These are phyloP conservation scores for Drosophila suboccidentalis DNA, from an alignment of 2,888 invertebrate genomes.

Conservation along the genomic window DNA sequence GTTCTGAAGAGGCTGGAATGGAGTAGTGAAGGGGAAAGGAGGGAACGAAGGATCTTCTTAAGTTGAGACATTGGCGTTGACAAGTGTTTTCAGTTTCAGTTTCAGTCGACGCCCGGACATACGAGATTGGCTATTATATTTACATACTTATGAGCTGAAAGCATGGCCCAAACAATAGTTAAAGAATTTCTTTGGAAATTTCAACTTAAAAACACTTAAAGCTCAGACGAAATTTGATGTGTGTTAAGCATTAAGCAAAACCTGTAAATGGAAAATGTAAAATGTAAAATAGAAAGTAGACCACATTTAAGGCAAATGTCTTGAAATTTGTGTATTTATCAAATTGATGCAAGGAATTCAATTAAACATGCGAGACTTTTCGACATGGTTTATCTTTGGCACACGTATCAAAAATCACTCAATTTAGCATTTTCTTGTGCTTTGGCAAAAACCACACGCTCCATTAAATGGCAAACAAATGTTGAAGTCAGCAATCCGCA, in stretches of 20 bases:
- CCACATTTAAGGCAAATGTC: conserved; percentile 21
- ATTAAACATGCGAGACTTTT: conserved; percentile 39
- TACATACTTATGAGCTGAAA: conserved; percentile 9
- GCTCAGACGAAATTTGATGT: not conserved
- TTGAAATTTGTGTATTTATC: conserved; percentile 26
- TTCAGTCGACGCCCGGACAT: not conserved
- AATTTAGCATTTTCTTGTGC: conserved; percentile 55
- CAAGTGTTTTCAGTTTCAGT: conserved; percentile 62
- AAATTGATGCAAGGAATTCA: conserved; percentile 45
- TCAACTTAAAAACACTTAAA: not conserved
- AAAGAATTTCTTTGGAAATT: not conserved
- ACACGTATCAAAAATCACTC: conserved; percentile 70
- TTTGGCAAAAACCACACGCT: conserved; percentile 60
- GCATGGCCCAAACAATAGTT: not conserved
- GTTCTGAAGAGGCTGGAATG: not conserved
- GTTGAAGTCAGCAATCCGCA: conserved; percentile 30
- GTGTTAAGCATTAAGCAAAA: conserved; percentile 7
- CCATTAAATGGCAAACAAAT: conserved; percentile 75
- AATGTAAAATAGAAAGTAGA: conserved; percentile 4
- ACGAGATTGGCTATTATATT: conserved; percentile 6
- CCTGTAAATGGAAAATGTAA: conserved; percentile 5
- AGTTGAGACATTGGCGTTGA: conserved; percentile 80
- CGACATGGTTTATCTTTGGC: conserved; percentile 12
- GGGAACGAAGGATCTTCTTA: conserved; percentile 6
- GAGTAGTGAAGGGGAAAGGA: not conserved